These are phyloP conservation scores for Chloebia gouldiae DNA, from an alignment of 2,113 vertebrate species.

Conservation along the genomic window DNA sequence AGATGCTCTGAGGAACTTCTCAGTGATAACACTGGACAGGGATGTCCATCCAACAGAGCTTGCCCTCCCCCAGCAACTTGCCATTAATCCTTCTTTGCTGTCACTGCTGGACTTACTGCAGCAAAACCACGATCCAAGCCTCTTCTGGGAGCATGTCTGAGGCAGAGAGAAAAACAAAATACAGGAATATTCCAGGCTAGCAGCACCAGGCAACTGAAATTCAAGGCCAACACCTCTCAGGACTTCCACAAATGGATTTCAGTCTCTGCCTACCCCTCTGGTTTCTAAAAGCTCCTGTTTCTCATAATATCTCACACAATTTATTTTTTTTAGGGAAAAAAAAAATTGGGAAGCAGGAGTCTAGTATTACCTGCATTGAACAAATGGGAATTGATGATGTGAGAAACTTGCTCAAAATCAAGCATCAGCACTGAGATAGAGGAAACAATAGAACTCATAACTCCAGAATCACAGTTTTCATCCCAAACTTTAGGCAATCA, in stretches of 20 bases:
- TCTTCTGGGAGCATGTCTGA: background rate
- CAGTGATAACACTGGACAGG: background rate
- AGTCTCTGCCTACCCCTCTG: background rate
- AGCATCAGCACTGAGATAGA: background rate
- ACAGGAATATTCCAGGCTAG: background rate
- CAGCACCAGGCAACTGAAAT: background rate
- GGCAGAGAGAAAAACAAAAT: background rate
- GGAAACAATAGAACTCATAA: background rate
- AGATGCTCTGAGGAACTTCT: background rate
- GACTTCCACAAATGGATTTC: background rate
- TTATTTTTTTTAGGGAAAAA: background rate
- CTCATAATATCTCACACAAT: background rate
- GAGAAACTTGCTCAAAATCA: background rate
- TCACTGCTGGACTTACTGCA: background rate
- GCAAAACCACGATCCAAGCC: background rate
- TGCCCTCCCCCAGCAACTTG: background rate
- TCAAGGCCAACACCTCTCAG: background rate
- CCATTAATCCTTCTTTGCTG: background rate
- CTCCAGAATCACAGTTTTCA: background rate
- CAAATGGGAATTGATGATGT: background rate
- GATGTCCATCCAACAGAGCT: background rate
- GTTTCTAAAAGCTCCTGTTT: background rate
- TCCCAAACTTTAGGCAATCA: background rate
- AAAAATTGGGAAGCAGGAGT: background rate
- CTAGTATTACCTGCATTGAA: background rate